Percentiles rank a stretch among this genome's conserved stretches.
These are phyloP conservation scores for Trigoniulus corallinus DNA, from an alignment of 1,140 invertebrate genomes.

Conservation along the genomic window DNA sequence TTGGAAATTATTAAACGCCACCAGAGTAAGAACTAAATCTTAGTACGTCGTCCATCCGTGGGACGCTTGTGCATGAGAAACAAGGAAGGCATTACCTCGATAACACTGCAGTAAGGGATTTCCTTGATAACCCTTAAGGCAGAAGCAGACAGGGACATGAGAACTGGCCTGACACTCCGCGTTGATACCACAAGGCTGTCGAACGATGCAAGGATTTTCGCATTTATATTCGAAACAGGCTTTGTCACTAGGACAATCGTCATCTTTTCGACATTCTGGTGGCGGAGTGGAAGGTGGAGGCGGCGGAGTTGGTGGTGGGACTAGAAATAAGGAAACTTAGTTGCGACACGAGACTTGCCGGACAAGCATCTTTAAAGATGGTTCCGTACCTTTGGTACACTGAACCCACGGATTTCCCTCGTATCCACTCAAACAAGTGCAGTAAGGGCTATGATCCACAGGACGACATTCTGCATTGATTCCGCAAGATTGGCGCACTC, in stretches of 20 bases:
- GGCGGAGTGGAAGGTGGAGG: neutral
- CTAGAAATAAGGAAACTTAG: neutral
- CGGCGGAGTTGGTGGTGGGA: neutral
- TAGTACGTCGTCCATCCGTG: no score
- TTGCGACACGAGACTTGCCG: no score
- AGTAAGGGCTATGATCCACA: slow-evolving; percentile 52
- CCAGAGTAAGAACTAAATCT: no score
- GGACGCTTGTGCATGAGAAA: no score
- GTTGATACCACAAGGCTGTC: slow-evolving; percentile 56
- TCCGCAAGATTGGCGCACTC: slow-evolving; percentile 14
- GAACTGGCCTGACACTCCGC: slow-evolving; percentile 61
- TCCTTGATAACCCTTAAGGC: slow-evolving; percentile 57
- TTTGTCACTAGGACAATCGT: slow-evolving; percentile 62
- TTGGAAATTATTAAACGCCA: slow-evolving; percentile 9
- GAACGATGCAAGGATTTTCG: slow-evolving; percentile 48
- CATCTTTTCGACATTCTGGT: slow-evolving; percentile 46
- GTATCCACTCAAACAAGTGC: slow-evolving; percentile 67
- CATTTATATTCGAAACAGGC: slow-evolving; percentile 64
- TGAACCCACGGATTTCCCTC: slow-evolving; percentile 61
- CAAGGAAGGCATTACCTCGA: no score
- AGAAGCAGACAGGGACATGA: slow-evolving; percentile 57
- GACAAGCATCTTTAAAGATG: neutral
- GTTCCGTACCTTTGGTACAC: slow-evolving; percentile 46
- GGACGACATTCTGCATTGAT: slow-evolving; percentile 59
- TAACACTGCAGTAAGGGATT: slow-evolving; percentile 21